phyloP scores from a whole-genome alignment of 2,113 vertebrate species.

The Porphyrio hochstetteri region DNA sequence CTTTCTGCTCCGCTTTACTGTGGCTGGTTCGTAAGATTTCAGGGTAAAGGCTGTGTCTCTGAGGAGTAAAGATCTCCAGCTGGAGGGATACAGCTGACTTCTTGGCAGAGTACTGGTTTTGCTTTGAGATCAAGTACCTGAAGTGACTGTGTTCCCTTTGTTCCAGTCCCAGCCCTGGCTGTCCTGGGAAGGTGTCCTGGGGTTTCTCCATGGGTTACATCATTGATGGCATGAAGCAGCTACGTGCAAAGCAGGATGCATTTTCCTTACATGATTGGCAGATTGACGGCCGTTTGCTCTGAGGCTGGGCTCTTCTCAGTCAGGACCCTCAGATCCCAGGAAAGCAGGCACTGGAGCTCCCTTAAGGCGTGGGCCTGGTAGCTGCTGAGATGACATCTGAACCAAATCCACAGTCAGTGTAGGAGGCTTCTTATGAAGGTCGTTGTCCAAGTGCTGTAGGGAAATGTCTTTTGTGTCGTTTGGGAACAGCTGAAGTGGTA shows the following conservation, averaged over 20 bases:
- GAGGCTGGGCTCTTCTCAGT: neutral
- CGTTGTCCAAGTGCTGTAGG: neutral
- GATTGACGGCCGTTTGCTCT: neutral
- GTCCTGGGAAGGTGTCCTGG: neutral
- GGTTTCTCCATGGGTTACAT: neutral
- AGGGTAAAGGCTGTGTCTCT: neutral
- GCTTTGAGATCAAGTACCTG: neutral
- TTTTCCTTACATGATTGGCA: neutral
- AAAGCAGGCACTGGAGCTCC: neutral
- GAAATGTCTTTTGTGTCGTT: neutral
- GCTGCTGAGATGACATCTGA: neutral
- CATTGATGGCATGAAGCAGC: neutral
- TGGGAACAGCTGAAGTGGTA: neutral
- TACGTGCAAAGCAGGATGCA: neutral
- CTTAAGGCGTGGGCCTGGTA: neutral
- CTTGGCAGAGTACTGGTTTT: neutral
- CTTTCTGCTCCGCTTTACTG: neutral
- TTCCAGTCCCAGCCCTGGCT: neutral
- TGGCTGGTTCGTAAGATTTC: neutral
- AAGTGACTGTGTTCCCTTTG: neutral
- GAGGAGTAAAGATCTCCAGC: neutral
- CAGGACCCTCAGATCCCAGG: neutral
- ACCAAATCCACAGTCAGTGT: neutral
- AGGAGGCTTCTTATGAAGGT: neutral
- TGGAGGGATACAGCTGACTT: neutral